phyloP scores from a whole-genome alignment of 2,113 vertebrate genomes.

The Columba livia region DNA sequence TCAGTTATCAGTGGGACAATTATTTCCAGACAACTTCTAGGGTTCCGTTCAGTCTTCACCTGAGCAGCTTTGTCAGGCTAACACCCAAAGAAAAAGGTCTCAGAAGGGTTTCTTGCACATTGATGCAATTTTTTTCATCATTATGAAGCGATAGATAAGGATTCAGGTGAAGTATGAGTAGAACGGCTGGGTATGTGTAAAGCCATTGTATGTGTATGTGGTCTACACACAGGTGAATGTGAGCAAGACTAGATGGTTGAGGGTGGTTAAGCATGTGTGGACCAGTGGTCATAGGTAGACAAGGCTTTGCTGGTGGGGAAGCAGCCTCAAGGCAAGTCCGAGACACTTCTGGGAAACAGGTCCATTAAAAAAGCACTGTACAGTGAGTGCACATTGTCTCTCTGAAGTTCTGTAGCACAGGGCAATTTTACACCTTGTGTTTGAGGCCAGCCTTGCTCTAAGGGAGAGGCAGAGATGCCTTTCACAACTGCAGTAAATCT shows the following conservation, averaged over 20 bases:
- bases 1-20: neutral
- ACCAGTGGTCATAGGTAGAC: neutral
- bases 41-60: neutral
- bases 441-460: neutral
- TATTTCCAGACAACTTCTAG: neutral
- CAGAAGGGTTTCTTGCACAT: neutral
- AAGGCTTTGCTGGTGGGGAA: neutral
- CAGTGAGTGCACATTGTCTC: accelerated
- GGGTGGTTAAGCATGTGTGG: neutral
- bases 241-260: neutral
- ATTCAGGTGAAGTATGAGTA: neutral
- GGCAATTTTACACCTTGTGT: neutral
- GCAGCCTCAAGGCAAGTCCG: neutral
- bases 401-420: neutral
- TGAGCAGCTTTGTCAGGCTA: accelerated
- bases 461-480: neutral
- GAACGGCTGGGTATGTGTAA: neutral
- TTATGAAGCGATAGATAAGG: neutral
- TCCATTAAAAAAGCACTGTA: neutral
- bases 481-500: slow-evolving; percentile 39
- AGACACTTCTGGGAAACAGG: neutral
- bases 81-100: neutral
- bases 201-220: accelerated
- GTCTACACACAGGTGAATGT: accelerated
- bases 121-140: neutral